Evolutionary conservation across 2,113 vertebrate genomes (phyloP).

Genomic region (Corynorhinus townsendii): DNA sequence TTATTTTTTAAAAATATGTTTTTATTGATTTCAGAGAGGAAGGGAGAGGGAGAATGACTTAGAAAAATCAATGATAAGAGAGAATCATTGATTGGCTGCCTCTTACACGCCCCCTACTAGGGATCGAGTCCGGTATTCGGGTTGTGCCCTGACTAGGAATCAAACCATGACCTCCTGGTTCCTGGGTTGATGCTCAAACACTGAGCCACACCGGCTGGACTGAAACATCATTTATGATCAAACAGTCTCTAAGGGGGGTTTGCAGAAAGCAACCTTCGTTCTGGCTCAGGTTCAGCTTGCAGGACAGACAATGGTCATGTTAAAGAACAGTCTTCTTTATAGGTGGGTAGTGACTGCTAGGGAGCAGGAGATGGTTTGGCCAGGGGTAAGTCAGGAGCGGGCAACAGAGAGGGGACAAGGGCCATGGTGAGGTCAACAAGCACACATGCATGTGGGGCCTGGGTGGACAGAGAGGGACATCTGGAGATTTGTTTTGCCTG

Average conservation of each 20-base stretch:
- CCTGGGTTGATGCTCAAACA: too few species aligned
- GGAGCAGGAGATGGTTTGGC: not conserved
- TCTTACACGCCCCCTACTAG: too few species aligned
- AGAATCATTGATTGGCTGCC: too few species aligned
- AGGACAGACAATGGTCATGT: not conserved
- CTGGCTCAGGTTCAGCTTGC: not conserved
- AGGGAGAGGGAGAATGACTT: too few species aligned
- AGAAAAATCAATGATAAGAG: too few species aligned
- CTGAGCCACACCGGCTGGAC: too few species aligned
- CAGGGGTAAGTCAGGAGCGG: accelerated
- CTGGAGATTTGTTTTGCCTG: not conserved
- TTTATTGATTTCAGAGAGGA: too few species aligned
- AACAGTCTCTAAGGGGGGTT: too few species aligned
- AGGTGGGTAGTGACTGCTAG: not conserved
- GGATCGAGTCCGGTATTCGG: too few species aligned
- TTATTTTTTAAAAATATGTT: not conserved
- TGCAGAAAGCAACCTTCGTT: not conserved
- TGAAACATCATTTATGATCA: not conserved
- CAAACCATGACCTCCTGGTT: too few species aligned
- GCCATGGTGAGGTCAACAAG: not conserved
- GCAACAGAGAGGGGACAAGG: accelerated
- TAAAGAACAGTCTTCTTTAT: not conserved
- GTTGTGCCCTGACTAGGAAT: too few species aligned
- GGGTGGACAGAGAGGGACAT: not conserved
- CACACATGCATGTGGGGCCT: accelerated